A percentile compares a stretch with the other conserved stretches of the same genome.
These are phyloP conservation scores for Sarcophaga rosellei DNA, from an alignment of 2,888 invertebrate species.

Conservation along the genomic window DNA sequence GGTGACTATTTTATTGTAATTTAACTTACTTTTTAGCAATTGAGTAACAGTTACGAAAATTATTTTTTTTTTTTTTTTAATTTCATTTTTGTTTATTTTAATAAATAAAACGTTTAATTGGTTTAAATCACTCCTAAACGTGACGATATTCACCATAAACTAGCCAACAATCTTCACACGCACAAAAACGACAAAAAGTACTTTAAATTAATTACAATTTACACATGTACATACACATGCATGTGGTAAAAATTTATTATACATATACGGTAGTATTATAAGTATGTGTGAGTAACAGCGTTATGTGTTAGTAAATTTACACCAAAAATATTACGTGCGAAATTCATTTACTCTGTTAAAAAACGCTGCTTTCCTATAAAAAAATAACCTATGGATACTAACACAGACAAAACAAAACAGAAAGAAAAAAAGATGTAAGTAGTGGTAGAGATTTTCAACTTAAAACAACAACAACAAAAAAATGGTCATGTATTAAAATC, in stretches of 20 bases:
- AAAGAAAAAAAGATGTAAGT: slow-evolving; percentile 15
- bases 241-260: slow-evolving; percentile 12
- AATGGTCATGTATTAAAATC: background rate
- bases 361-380: slow-evolving; percentile 5
- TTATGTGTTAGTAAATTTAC: background rate
- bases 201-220: slow-evolving; percentile 64
- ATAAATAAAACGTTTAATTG: slow-evolving; percentile 55
- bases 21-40: background rate
- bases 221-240: slow-evolving; percentile 55
- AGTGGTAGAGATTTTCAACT: slow-evolving; percentile 65
- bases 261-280: background rate
- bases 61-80: background rate
- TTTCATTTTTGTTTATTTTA: background rate
- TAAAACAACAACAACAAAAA: slow-evolving; percentile 47
- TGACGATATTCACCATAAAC: slow-evolving; percentile 66
- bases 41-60: background rate
- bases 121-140: slow-evolving; percentile 68
- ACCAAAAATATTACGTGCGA: slow-evolving; percentile 60
- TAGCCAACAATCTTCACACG: slow-evolving; percentile 52
- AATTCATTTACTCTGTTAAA: slow-evolving; percentile 52
- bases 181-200: slow-evolving; percentile 30
- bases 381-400: slow-evolving; percentile 17
- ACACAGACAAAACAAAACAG: slow-evolving; percentile 9
- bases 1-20: no score
- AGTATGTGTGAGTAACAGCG: background rate